phyloP scores from a whole-genome alignment of 1,140 invertebrate genomes.

The Anagrus nilaparvatae region DNA sequence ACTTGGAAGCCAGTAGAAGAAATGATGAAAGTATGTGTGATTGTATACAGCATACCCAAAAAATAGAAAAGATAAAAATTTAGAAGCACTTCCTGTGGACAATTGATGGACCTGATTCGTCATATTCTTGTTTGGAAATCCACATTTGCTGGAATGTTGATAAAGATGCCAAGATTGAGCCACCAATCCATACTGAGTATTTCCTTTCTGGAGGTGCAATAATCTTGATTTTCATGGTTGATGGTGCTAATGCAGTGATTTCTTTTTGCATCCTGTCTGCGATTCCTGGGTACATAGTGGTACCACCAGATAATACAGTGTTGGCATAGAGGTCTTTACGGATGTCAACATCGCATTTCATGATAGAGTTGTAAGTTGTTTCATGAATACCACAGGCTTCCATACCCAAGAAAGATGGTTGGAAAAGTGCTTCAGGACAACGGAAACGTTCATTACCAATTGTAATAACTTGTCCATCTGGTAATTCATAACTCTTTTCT shows the following conservation, averaged over 20 bases:
- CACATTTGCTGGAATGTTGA: slow-evolving; percentile 91
- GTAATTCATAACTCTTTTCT: slow-evolving; percentile 90
- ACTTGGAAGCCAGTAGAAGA: neutral
- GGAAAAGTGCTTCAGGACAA: slow-evolving; percentile 94
- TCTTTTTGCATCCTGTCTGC: slow-evolving; percentile 70
- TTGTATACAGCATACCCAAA: slow-evolving; percentile 1
- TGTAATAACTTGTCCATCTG: slow-evolving; percentile 93
- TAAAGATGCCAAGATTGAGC: slow-evolving; percentile 74
- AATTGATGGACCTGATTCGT: slow-evolving; percentile 87
- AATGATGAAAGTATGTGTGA: slow-evolving; percentile 1
- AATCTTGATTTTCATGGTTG: slow-evolving; percentile 73
- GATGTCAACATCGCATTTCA: slow-evolving; percentile 93
- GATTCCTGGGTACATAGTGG: slow-evolving; percentile 91
- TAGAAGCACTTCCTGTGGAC: slow-evolving; percentile 96
- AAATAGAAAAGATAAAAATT: slow-evolving; percentile 26
- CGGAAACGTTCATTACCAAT: slow-evolving; percentile 95
- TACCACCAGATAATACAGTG: slow-evolving; percentile 90
- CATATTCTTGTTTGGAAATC: slow-evolving; percentile 94
- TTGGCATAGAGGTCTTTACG: slow-evolving; percentile 93
- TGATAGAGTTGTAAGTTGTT: slow-evolving; percentile 93
- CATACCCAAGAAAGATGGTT: slow-evolving; percentile 91
- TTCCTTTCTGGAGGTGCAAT: slow-evolving; percentile 78
- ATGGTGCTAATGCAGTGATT: slow-evolving; percentile 62
- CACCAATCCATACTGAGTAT: slow-evolving; percentile 80
- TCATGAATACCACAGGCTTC: slow-evolving; percentile 91